Percentiles rank a stretch among this genome's conserved stretches.
phyloP scores from a whole-genome alignment of 1,140 invertebrate genomes.

The Lasaia peninsularis region DNA sequence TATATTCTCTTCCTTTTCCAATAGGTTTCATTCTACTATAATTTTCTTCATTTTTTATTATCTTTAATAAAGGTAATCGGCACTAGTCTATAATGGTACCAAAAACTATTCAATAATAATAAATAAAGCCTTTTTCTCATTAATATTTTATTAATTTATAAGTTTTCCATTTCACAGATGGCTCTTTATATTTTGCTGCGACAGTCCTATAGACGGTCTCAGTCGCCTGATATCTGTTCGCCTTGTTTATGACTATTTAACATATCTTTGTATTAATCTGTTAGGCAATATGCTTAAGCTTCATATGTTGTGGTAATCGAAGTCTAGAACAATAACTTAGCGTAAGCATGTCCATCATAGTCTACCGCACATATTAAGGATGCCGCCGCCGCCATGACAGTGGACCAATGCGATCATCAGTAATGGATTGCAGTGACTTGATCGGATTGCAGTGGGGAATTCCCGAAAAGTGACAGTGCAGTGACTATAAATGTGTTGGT shows the following conservation, averaged over 20 bases:
- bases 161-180: constrained; percentile 20
- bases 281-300: constrained; percentile 36
- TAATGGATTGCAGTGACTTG: constrained; percentile 70
- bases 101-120: background rate
- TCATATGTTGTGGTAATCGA: constrained; percentile 44
- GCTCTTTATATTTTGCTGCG: constrained; percentile 29
- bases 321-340: constrained; percentile 35
- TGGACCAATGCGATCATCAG: constrained; percentile 35
- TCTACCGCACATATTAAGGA: constrained; percentile 46
- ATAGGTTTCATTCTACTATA: too few species aligned
- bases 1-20: too few species aligned
- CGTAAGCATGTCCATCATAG: constrained; percentile 53
- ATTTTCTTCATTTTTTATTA: too few species aligned
- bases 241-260: constrained; percentile 14
- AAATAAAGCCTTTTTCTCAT: background rate
- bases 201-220: constrained; percentile 40
- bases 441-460: constrained; percentile 72
- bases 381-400: constrained; percentile 61
- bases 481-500: constrained; percentile 59
- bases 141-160: background rate
- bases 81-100: background rate
- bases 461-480: constrained; percentile 60
- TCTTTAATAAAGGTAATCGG: too few species aligned
- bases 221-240: constrained; percentile 26
- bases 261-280: constrained; percentile 16